Base-by-base conservation (phyloP, 2,113 vertebrate species). In the Nematolebias whitei region DNA sequence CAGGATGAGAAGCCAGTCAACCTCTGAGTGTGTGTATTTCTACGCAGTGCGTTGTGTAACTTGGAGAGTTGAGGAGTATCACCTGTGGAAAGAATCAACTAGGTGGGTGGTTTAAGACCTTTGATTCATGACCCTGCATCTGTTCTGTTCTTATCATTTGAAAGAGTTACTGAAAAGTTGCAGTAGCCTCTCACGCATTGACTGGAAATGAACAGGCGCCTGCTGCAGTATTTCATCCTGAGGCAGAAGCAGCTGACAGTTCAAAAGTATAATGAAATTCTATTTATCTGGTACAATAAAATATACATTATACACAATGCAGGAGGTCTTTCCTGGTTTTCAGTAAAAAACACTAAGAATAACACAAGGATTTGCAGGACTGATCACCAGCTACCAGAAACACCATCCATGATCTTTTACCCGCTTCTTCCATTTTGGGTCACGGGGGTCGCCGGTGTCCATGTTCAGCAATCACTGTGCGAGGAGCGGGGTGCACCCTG, bases 61-160 rank as follows among this genome's bases (percentile, higher is more conserved):
- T 77, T 78, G 65, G 52, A 76, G 54, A 71, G 63, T 56, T 8
- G 57, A 68, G 79, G 54, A 51, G 68, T 50, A 60, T 70, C 80
- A 69, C 78, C 86, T 90, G 90, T 49, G 64, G 83, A 90, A 90
- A 19, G 62, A 2, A 91, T 91, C 79, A 90, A 47, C 74, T 47
- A 64, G 60, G 81, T 43, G 79, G 86, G 86, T 81, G 88, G 88
- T 82, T 89, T 59, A 45, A 56, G 82, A 79, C 75, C 79, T 74
- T 59, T 88, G 90, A 90, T 89, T 89, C 85, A 90, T 84, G 82
- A 87, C 79, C 32, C 74, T 74, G 71, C 87, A 87, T 91, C 87
- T 90, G 88, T 71, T 89, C 85, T 87, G 80, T 70, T 48, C 79
- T 88, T 91, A 83, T 78, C 58, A 84, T 66, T 67, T 56, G 68